Conservation (phyloP, 1,140 invertebrate species). For the Halotydeus destructor region DNA sequence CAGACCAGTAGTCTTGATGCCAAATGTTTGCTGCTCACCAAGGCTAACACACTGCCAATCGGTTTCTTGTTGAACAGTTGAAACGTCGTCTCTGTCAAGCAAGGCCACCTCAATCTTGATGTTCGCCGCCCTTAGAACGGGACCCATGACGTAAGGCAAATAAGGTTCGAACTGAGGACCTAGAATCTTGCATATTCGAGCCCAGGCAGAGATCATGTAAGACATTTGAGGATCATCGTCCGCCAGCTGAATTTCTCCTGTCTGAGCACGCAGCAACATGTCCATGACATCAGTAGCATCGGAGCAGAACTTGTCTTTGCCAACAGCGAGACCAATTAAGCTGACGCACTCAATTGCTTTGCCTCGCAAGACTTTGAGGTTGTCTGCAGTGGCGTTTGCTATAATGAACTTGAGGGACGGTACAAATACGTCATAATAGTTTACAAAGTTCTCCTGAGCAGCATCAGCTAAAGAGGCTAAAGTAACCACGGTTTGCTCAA, state of each 20-base stretch:
- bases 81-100: constrained; percentile 42
- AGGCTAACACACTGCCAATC: constrained; percentile 97
- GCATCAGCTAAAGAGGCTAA: constrained; percentile 98
- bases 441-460: constrained; percentile 80
- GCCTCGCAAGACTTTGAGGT: constrained; percentile 67
- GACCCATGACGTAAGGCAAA: constrained; percentile 88
- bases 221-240: constrained; percentile 91
- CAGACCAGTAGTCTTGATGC: constrained; percentile 43
- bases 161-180: constrained; percentile 89
- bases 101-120: constrained; percentile 94
- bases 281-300: constrained; percentile 96
- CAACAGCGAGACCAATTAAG: constrained; percentile 91
- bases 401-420: constrained; percentile 95
- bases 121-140: constrained; percentile 79
- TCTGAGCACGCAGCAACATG: constrained; percentile 72
- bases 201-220: constrained; percentile 97
- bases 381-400: constrained; percentile 65
- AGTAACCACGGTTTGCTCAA: constrained; percentile 95
- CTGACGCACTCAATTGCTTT: constrained; percentile 98
- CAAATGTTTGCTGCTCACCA: constrained; percentile 54
- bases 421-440: constrained; percentile 56
- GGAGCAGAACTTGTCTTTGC: constrained; percentile 63
- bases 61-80: constrained; percentile 59
- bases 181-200: constrained; percentile 90
- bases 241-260: constrained; percentile 46